Base-by-base conservation (phyloP, 2,888 invertebrate species). In the Philereme vetulata region DNA sequence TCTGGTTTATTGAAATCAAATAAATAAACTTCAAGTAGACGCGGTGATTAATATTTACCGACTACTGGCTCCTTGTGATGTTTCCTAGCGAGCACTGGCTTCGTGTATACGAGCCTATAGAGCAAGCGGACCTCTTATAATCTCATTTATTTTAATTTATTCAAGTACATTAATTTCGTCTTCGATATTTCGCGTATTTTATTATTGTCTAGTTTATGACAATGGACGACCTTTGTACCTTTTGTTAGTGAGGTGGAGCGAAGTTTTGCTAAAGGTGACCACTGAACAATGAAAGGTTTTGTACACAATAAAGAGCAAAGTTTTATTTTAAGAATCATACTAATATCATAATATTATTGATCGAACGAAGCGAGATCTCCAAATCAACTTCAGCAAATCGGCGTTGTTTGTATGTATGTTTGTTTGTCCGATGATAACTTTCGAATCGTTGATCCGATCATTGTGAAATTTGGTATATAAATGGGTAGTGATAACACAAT, bases 61-160 rank as follows among this genome's bases (percentile, higher is more conserved):
- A 21, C 2, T 21, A 21, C 21, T 21, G 21, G 21, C 21, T 21
- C 21, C 21, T 21, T 21, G 21, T 21, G 21, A 21, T 21, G 21
- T 21, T 21, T 38, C 5, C 3, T 10, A 4, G 42, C 10, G 42
- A 42, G 4, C 6, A 49, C 44, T 59, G 9, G 45, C 56, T 5
- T 45, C n/a, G 52, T 56, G 50, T 56, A 46, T 36, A 32, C 5
- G 33, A 50, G 36, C 40, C 52, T 7, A 56, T 53, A 34, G 11
- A 51, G 51, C 46, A 11, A 40, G 49, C 34, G 9, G 45, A 42
- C 43, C 82, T 82, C 80, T 84, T 85, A 85, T 87, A 88, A 90
- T 90, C 90, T 88, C 82, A 90, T 90, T 90, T 88, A 88, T 88
- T 89, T 88, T 86, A 91, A 91, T 89, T 87, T 91, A 90, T 90